Base-by-base conservation (phyloP, 1,140 invertebrate genomes). In the Caerostris darwini region DNA sequence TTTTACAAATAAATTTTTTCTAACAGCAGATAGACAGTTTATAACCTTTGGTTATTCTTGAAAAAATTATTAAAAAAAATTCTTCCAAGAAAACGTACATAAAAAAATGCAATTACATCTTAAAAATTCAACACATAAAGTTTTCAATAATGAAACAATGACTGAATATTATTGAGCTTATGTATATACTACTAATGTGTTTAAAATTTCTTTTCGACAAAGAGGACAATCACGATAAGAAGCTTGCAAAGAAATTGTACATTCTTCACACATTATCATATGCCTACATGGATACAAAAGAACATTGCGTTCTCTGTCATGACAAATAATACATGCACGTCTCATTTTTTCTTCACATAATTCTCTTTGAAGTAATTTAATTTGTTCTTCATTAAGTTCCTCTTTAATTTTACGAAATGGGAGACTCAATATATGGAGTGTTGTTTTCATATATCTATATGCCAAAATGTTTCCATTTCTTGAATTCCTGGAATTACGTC, bases 201-300 rank as follows among this genome's bases (percentile, higher is more conserved):
- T 53, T 57, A 92, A 54, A 54, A 92, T 92, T 56, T 57, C 50
- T 14, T 67, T 61, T 6, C 90, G 58, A 57, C 90, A 92, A 19
- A 92, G 77, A 67, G 90, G 90, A 57, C 90, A 92, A 56, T 59
- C 59, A 12, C 8, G 71, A 92, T 67, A 85, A 3, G 50, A n/a
- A 57, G n/a, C 50, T 56, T 19, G 90, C 12, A 92, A 14, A 19
- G 77, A 17, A 10, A 10, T 58, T 56, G 90, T 67, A 57, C 90
- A 92, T 67, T 85, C 90, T 85, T 85, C 53, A 69, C 90, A 92
- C 77, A 85, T 85, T 19, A 81, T 85, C 82, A 92, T 57, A 56
- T 92, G 90, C 56, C 90, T 53, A 64, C 90, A 92, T 3, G 90
- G 90, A 56, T 77, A 61, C 17, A 92, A 69, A 14, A 92, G 17